phyloP scores from a whole-genome alignment of 1,140 invertebrate species.

The Drosophila fuyamai region DNA sequence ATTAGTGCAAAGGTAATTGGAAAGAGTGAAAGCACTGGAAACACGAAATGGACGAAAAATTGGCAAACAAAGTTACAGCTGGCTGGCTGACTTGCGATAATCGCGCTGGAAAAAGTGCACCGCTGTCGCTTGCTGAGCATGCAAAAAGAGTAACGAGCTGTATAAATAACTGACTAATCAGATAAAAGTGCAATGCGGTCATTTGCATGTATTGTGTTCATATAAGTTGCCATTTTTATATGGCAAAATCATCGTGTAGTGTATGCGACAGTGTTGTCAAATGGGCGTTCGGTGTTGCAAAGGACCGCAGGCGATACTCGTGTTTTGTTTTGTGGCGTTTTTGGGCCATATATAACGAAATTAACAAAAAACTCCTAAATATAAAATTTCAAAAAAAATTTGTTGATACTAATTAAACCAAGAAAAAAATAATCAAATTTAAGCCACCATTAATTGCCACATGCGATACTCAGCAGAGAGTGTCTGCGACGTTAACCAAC shows the following conservation, averaged over 20 bases:
- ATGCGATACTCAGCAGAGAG: conserved; percentile 33
- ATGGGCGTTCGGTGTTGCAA: conserved; percentile 43
- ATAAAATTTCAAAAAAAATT: background rate
- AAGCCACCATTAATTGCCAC: conserved; percentile 10
- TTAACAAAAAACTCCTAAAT: too few species aligned
- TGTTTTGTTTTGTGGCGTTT: conserved; percentile 48
- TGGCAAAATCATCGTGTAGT: conserved; percentile 68
- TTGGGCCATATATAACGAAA: background rate
- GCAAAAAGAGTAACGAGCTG: conserved; percentile 16
- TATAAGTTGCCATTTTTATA: conserved; percentile 53
- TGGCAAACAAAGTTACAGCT: conserved; percentile 25
- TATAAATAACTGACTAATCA: conserved; percentile 45
- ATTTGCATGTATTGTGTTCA: conserved; percentile 48
- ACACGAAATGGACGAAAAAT: conserved; percentile 1
- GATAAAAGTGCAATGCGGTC: conserved; percentile 45
- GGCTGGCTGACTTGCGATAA: conserved; percentile 28
- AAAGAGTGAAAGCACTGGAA: conserved; percentile 2
- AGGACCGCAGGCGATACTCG: conserved; percentile 52
- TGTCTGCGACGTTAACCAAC: conserved; percentile 29
- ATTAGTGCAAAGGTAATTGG: conserved; percentile 74
- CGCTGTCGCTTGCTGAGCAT: background rate
- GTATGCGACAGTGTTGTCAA: conserved; percentile 36
- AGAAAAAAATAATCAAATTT: background rate
- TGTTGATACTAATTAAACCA: background rate
- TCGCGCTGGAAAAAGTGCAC: background rate